phyloP scores from a whole-genome alignment of 2,113 vertebrate species.

The Dicaeum eximium region DNA sequence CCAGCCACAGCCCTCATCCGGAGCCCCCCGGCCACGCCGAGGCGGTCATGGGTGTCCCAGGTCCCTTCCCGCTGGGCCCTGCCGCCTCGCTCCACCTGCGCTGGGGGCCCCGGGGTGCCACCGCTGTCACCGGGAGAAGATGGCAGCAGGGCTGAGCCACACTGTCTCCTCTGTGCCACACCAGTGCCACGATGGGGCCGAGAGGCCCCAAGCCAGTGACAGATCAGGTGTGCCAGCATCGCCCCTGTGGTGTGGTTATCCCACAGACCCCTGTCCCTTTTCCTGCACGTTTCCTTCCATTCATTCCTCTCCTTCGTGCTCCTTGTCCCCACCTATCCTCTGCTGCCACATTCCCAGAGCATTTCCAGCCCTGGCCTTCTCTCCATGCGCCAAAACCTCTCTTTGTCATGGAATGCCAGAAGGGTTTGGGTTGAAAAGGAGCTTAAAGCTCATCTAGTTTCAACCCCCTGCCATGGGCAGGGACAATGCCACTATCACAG shows the following conservation, averaged over 20 bases:
- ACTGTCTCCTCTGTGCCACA: fast-evolving
- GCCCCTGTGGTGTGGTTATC: too few relatives aligned
- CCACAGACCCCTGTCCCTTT: background rate
- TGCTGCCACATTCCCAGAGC: background rate
- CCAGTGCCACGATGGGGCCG: background rate
- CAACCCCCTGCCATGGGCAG: fast-evolving
- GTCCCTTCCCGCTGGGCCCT: fast-evolving
- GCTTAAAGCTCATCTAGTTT: too few relatives aligned
- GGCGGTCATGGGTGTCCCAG: background rate
- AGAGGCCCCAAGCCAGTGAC: fast-evolving
- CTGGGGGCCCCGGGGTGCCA: background rate
- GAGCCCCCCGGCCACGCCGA: background rate
- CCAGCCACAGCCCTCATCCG: fast-evolving
- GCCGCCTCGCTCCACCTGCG: fast-evolving
- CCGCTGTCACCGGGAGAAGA: fast-evolving
- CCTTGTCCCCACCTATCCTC: background rate
- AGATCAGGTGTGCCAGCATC: background rate
- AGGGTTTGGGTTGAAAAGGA: background rate
- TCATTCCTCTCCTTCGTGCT: fast-evolving
- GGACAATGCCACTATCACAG: background rate
- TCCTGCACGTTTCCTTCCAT: fast-evolving
- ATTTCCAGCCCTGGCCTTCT: background rate
- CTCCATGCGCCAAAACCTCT: fast-evolving
- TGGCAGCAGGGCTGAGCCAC: background rate
- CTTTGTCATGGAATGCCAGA: too few relatives aligned